A percentile compares a stretch with the other conserved stretches of the same genome.
Conservation (phyloP, 2,113 vertebrate species). For the Lagopus muta region DNA sequence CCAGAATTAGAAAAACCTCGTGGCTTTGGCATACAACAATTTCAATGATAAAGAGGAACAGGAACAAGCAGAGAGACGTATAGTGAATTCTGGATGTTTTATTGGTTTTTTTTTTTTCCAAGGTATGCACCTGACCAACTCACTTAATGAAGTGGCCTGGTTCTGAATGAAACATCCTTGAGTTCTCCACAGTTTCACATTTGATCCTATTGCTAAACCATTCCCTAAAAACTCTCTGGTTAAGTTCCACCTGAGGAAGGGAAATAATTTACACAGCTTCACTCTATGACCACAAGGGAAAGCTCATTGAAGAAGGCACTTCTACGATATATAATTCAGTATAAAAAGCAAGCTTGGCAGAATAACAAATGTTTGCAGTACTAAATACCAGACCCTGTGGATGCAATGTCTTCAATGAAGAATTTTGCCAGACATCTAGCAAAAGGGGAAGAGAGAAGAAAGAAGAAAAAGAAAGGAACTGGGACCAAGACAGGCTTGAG, state of each 20-base stretch:
- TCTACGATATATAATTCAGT: not conserved
- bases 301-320: not conserved
- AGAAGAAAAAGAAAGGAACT: not conserved
- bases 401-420: not conserved
- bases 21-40: not conserved
- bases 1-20: not conserved
- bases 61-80: not conserved
- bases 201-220: not conserved
- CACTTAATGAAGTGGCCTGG: not conserved
- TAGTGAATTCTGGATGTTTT: not conserved
- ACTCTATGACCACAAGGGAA: not conserved
- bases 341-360: not conserved
- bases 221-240: not conserved
- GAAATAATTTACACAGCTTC: not conserved
- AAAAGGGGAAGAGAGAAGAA: not conserved
- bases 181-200: not conserved
- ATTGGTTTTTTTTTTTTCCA: too few species aligned
- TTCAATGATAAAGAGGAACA: not conserved
- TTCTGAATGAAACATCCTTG: not conserved
- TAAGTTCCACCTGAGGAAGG: not conserved
- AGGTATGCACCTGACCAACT: not conserved
- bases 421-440: not conserved
- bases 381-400: not conserved
- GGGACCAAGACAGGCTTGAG: too few species aligned
- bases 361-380: rapidly evolving